These are phyloP conservation scores for Cosmia pyralina DNA, from an alignment of 2,888 invertebrate genomes.

Conservation along the genomic window DNA sequence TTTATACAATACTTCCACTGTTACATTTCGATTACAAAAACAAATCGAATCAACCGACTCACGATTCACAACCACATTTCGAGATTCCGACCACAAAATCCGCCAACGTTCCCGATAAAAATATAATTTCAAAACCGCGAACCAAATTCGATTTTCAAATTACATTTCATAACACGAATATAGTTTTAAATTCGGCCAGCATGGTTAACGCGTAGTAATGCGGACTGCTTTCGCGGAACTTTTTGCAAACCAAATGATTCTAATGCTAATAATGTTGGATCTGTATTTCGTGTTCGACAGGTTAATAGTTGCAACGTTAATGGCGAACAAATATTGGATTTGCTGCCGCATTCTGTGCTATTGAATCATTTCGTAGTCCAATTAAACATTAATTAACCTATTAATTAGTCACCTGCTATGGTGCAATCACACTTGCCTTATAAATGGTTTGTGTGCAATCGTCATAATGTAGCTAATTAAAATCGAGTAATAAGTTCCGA, in stretches of 20 bases:
- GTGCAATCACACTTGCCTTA: slow-evolving; percentile 38
- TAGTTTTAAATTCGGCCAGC: slow-evolving; percentile 32
- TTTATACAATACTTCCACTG: slow-evolving; percentile 1
- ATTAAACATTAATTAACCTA: slow-evolving; percentile 57
- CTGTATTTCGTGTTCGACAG: slow-evolving; percentile 51
- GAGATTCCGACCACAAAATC: slow-evolving; percentile 25
- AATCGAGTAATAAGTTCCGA: too few relatives aligned
- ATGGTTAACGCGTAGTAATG: slow-evolving; percentile 10
- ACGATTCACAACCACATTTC: slow-evolving; percentile 23
- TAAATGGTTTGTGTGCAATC: slow-evolving; percentile 15
- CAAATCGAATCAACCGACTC: slow-evolving; percentile 10
- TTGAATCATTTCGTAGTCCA: slow-evolving; percentile 54
- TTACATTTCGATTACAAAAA: slow-evolving; percentile 18
- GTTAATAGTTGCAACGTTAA: slow-evolving; percentile 62
- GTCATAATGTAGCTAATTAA: slow-evolving; percentile 9
- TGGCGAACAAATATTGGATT: slow-evolving; percentile 64
- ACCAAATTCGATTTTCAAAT: slow-evolving; percentile 44
- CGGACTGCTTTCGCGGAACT: slow-evolving; percentile 24
- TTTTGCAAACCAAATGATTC: slow-evolving; percentile 48
- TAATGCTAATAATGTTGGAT: slow-evolving; percentile 45
- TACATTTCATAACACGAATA: slow-evolving; percentile 14
- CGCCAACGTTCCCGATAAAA: slow-evolving; percentile 18
- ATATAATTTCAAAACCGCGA: slow-evolving; percentile 27
- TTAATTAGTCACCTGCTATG: slow-evolving; percentile 46
- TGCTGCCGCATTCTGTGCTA: slow-evolving; percentile 58